Evolutionary conservation across 2,113 vertebrate genomes (phyloP), one percentile per base, ranked within the genome.

Genomic region (Onychorhynchus coronatus): DNA sequence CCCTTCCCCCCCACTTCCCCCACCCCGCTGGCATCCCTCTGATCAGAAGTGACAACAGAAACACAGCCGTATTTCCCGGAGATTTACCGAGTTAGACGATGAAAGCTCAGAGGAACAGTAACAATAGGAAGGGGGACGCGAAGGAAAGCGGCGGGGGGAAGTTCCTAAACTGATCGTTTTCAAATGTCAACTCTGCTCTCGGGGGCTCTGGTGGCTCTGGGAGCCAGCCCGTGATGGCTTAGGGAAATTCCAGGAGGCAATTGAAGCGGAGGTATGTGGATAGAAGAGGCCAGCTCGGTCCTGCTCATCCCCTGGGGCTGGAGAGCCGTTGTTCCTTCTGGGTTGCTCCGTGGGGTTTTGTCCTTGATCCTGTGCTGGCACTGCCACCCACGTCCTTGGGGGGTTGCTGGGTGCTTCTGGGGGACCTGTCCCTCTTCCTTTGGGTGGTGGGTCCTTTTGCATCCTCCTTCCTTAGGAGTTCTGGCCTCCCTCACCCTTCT

Each of bases 31-130:
- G 91, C 95, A 91, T 95, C 94, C 97, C 90, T 94, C 96, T 98
- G 98, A 98, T 98, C 97, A 98, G 98, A 98, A 98, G 97, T 98
- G 98, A 98, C 98, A 98, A 98, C 96, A 95, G 95, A 98, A 98
- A 98, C 97, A 97, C 96, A 97, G 98, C 90, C 91, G 96, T 97
- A 97, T 98, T 98, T 98, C 98, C 98, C 88, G 62, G 96, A 98
- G 97, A 98, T 98, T 98, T 98, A 96, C 97, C 52, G 96, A 95
- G 83, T 93, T 97, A 97, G 95, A 95, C 47, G 92, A 97, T 97
- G 96, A 98, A 97, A 96, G 97, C 97, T 97, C 96, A 0, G 85
- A 98, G 98, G 97, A 96, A 49, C 95, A 90, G 91, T 85, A 97
- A 95, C 97, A 98, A 97, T 96, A 74, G 97, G 82, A 95, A 95